These are phyloP conservation scores for Drosophila saltans DNA, from an alignment of 1,140 invertebrate species.

Conservation along the genomic window DNA sequence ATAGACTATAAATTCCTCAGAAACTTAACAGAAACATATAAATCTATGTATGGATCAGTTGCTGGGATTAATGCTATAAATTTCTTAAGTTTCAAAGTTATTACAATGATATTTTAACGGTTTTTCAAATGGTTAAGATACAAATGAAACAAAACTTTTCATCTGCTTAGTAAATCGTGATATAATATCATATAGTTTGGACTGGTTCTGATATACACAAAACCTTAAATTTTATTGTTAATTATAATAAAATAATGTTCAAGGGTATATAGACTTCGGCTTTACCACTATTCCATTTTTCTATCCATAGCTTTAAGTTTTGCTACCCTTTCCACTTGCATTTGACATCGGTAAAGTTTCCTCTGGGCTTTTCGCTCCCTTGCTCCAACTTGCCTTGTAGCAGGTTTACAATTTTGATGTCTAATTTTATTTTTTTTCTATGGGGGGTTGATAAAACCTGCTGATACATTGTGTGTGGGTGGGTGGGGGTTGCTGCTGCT, in stretches of 20 bases:
- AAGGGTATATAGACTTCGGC: background rate
- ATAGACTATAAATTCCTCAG: background rate
- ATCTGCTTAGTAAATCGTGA: too few species aligned
- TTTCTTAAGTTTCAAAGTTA: too few species aligned
- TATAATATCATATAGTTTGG: too few species aligned
- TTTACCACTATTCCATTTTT: background rate
- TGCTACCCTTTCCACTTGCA: slow-evolving; percentile 32
- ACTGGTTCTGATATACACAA: too few species aligned
- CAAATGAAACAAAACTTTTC: too few species aligned
- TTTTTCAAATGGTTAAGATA: too few species aligned
- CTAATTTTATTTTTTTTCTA: slow-evolving; percentile 39
- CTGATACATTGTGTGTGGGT: slow-evolving; percentile 34
- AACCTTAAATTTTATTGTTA: too few species aligned
- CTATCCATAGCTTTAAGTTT: background rate
- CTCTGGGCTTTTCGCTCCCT: background rate
- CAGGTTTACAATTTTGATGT: slow-evolving; percentile 55
- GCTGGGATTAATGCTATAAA: too few species aligned
- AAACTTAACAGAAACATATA: too few species aligned
- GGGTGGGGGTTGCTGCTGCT: slow-evolving; percentile 15
- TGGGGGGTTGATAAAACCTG: slow-evolving; percentile 3
- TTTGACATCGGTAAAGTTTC: slow-evolving; percentile 14
- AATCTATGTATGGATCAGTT: too few species aligned
- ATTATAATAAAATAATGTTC: background rate
- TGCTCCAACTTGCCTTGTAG: background rate
- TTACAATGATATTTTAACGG: too few species aligned